phyloP scores from a whole-genome alignment of 1,140 invertebrate species.

The Drosophila repletoides region DNA sequence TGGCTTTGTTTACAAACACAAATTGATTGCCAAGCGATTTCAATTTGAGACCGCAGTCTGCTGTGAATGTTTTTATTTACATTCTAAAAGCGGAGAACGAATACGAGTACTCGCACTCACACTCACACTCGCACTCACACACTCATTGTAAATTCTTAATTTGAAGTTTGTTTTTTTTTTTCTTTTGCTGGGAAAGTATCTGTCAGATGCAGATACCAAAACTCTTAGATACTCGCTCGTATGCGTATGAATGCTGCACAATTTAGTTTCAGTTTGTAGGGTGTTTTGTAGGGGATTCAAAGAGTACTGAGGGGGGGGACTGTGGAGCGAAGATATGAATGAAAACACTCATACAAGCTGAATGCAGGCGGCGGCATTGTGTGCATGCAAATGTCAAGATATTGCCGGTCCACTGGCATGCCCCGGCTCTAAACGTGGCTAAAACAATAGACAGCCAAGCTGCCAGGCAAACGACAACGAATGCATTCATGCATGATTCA shows the following conservation, averaged over 20 bases:
- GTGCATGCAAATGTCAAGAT: conserved; percentile 64
- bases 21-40: conserved; percentile 39
- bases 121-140: not conserved
- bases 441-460: conserved; percentile 59
- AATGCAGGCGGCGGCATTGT: conserved; percentile 25
- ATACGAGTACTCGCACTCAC: not conserved
- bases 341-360: not conserved
- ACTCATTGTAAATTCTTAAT: conserved; percentile 25
- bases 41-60: conserved; percentile 18
- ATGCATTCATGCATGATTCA: conserved; percentile 50
- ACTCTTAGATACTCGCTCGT: not conserved
- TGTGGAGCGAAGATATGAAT: conserved; percentile 8
- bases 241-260: conserved; percentile 41
- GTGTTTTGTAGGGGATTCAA: not conserved
- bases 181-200: conserved; percentile 19
- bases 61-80: conserved; percentile 23
- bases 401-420: conserved; percentile 44
- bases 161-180: no score
- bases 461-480: conserved; percentile 35
- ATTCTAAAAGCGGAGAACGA: not conserved
- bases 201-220: conserved; percentile 31
- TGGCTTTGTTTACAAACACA: conserved; percentile 48
- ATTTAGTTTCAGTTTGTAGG: conserved; percentile 38
- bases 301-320: no score
- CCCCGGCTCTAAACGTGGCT: conserved; percentile 10